Evolutionary conservation across 2,888 invertebrate genomes (phyloP), one percentile per base, ranked within the genome.

Genomic region (Lagria hirta): DNA sequence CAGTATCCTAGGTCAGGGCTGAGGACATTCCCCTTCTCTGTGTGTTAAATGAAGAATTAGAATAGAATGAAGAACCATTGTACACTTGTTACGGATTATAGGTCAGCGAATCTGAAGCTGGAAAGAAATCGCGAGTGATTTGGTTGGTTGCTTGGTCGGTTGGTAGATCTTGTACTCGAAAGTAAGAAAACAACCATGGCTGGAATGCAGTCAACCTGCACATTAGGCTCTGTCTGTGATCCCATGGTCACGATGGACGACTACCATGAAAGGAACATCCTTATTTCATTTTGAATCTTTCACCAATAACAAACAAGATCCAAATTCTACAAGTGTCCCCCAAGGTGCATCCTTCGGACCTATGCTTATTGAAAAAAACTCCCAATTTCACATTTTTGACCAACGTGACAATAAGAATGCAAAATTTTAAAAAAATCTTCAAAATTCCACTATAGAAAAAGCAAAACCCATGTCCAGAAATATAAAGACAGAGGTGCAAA

Each of bases 1-100:
- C 61, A 61, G 60, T 62, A 56, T 49, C 60, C 61, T 64, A 64
- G 64, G 64, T 64, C 64, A 64, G 50, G 64, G 60, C 55, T 58
- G 53, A 52, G 36, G 51, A 49, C 49, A 48, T 48, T 27, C 34
- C 10, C 29, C 41, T 41, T 5, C 32, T 38, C 30, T 5, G 14
- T 8, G 30, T 11, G 20, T 32, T 28, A 28, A 43, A 29, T 36
- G 33, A 38, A 22, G 43, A 36, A 30, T 47, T 47, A 43, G 43
- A 47, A 47, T 37, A 43, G 43, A 47, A 47, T 37, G 37, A 36
- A 15, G 32, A 32, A 43, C 32, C 30, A 20, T 29, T 17, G 41
- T 43, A 38, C 50, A 47, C 49, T 51, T 51, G 53, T 48, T 40
- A 30, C 42, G 37, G 36, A 42, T 49, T 51, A 48, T 54, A 34